These are phyloP conservation scores for Rhodeus uyekii DNA, from an alignment of 2,797 vertebrate species.

Conservation along the genomic window DNA sequence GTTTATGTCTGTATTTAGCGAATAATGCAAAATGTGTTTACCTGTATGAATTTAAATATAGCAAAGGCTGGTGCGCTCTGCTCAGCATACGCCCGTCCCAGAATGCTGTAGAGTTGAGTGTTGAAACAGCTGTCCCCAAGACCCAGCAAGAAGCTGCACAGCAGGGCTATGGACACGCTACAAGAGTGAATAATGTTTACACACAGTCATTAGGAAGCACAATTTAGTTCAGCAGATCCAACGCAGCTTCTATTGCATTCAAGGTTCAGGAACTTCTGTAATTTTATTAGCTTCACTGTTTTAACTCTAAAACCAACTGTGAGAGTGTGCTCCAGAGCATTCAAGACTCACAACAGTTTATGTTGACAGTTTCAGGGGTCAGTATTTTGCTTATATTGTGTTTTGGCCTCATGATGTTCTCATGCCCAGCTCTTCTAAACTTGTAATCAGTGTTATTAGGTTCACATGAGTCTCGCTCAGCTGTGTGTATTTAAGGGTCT, in stretches of 20 bases:
- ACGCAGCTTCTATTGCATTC: neutral
- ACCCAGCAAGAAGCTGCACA: slow-evolving; percentile 82
- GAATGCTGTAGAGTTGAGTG: slow-evolving; percentile 83
- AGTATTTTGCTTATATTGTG: too few relatives aligned
- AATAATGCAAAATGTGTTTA: slow-evolving; percentile 54
- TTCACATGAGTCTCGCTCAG: too few relatives aligned
- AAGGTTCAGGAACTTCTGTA: too few relatives aligned
- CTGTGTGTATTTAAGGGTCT: too few relatives aligned
- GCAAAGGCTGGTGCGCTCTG: slow-evolving; percentile 80
- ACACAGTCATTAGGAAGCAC: neutral
- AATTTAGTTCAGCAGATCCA: neutral
- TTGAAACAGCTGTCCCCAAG: slow-evolving; percentile 85
- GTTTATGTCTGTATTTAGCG: neutral
- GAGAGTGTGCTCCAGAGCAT: too few relatives aligned
- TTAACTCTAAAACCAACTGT: too few relatives aligned
- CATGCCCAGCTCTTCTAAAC: neutral
- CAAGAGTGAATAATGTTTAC: slow-evolving; percentile 15
- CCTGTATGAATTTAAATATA: slow-evolving; percentile 86
- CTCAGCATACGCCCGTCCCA: slow-evolving; percentile 76
- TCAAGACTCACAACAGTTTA: too few relatives aligned
- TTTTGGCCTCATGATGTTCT: neutral
- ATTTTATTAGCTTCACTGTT: too few relatives aligned
- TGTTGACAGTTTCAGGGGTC: too few relatives aligned
- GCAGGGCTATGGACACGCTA: slow-evolving; percentile 75
- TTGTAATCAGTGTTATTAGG: neutral